Evolutionary conservation across 2,888 invertebrate species (phyloP).

Genomic region (Xylota sylvarum): DNA sequence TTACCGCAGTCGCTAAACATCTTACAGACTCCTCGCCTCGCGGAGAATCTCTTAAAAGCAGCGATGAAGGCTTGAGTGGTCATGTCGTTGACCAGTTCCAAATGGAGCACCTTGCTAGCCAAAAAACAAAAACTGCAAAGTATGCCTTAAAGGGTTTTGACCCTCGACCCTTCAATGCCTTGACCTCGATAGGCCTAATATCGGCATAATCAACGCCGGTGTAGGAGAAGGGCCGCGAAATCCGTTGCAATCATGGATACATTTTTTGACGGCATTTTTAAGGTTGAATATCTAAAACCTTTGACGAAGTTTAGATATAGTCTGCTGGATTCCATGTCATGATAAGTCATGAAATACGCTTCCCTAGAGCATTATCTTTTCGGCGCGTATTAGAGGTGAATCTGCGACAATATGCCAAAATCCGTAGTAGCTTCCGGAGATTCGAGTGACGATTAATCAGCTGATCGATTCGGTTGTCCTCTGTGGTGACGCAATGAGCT

Average conservation of each 20-base stretch:
- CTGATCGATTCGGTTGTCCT: too few relatives aligned
- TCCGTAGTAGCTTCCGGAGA: too few relatives aligned
- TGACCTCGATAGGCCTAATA: conserved; percentile 67
- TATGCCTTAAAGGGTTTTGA: conserved; percentile 75
- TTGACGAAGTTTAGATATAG: neutral
- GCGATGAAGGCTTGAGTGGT: conserved; percentile 78
- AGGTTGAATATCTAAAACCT: conserved; percentile 39
- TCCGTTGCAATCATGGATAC: conserved; percentile 58
- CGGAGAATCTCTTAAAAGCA: conserved; percentile 50
- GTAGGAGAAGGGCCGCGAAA: conserved; percentile 51
- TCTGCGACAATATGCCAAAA: too few relatives aligned
- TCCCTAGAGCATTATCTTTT: too few relatives aligned
- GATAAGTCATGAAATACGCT: neutral
- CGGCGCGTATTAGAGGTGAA: too few relatives aligned
- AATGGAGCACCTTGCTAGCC: conserved; percentile 78
- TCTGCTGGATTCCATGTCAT: conserved; percentile 13
- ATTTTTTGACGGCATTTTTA: conserved; percentile 4
- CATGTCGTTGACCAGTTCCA: conserved; percentile 78
- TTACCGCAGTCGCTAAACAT: conserved; percentile 22
- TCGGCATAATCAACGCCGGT: conserved; percentile 73
- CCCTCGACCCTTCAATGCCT: conserved; percentile 64
- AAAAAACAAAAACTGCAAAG: conserved; percentile 78
- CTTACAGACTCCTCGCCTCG: too few relatives aligned
- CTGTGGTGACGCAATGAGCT: too few relatives aligned
- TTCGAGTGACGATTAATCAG: too few relatives aligned